phyloP scores from a whole-genome alignment of 2,797 vertebrate genomes.

The Ctenopoma kingsleyae region DNA sequence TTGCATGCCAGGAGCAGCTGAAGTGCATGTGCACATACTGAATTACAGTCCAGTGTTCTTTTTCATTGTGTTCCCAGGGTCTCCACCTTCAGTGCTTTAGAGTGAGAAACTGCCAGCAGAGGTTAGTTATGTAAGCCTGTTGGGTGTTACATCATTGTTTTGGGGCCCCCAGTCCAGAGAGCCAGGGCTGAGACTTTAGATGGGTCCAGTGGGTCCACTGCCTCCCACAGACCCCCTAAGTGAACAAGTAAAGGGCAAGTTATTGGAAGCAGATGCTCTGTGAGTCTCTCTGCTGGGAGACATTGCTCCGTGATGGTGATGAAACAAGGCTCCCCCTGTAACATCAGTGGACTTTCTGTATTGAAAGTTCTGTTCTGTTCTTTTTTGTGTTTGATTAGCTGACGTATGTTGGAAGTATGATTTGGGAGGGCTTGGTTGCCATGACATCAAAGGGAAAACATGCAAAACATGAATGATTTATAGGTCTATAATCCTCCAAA shows the following conservation, averaged over 20 bases:
- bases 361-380: neutral
- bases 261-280: conserved; percentile 73
- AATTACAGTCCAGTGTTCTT: conserved; percentile 2
- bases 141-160: conserved; percentile 73
- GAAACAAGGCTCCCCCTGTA: conserved; percentile 52
- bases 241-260: neutral
- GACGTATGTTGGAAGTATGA: conserved; percentile 14
- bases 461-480: conserved; percentile 62
- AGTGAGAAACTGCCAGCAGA: conserved; percentile 51
- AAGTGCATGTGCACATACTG: neutral
- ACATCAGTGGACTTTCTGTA: neutral
- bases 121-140: conserved; percentile 67
- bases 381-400: conserved; percentile 29
- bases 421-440: conserved; percentile 64
- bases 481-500: conserved; percentile 40
- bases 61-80: conserved; percentile 43
- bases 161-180: conserved; percentile 44
- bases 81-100: conserved; percentile 42
- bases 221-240: conserved; percentile 37
- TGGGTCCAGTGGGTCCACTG: conserved; percentile 34
- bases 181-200: conserved; percentile 27
- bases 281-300: conserved; percentile 36
- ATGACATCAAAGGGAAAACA: conserved; percentile 55
- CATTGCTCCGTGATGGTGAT: conserved; percentile 29
- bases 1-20: neutral